Percentiles rank a stretch among this genome's conserved stretches.
Conservation (phyloP, 2,888 invertebrate species). For the Nomada fabriciana region DNA sequence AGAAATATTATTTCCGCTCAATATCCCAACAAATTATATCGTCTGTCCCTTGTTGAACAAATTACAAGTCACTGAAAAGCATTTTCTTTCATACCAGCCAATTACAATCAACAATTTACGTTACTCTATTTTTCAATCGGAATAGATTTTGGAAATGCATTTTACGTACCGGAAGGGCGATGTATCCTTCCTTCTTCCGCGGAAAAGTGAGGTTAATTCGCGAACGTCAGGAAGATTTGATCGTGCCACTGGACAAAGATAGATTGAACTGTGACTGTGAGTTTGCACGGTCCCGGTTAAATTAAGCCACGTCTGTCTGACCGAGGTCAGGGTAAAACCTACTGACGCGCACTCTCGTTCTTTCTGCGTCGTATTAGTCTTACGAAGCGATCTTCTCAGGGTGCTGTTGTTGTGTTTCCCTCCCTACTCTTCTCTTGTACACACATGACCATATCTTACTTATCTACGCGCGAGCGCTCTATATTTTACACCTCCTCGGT, state of each 20-base stretch:
- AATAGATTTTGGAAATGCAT: background rate
- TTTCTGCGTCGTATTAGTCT: constrained; percentile 59
- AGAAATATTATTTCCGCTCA: background rate
- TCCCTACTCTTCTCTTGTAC: constrained; percentile 37
- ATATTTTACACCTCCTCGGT: constrained; percentile 9
- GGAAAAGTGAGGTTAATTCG: constrained; percentile 38
- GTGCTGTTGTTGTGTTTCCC: constrained; percentile 63
- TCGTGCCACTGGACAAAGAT: constrained; percentile 62
- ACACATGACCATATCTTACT: background rate
- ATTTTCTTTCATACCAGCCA: background rate
- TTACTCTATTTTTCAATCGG: constrained; percentile 1
- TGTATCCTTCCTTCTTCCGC: constrained; percentile 25
- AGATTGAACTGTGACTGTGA: constrained; percentile 64
- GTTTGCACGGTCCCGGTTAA: constrained; percentile 67
- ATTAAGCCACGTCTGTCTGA: constrained; percentile 66
- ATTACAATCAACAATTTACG: background rate
- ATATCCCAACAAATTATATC: background rate
- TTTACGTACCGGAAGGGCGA: constrained; percentile 57
- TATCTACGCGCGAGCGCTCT: background rate
- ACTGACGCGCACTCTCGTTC: constrained; percentile 67
- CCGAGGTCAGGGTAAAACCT: constrained; percentile 73
- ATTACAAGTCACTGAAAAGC: background rate
- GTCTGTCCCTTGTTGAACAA: too few species aligned
- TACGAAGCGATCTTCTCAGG: constrained; percentile 52
- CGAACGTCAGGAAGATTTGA: constrained; percentile 41